Percentiles rank a stretch among this genome's conserved stretches.
phyloP scores from a whole-genome alignment of 2,797 vertebrate genomes.

The Notoglanidium macrostoma region DNA sequence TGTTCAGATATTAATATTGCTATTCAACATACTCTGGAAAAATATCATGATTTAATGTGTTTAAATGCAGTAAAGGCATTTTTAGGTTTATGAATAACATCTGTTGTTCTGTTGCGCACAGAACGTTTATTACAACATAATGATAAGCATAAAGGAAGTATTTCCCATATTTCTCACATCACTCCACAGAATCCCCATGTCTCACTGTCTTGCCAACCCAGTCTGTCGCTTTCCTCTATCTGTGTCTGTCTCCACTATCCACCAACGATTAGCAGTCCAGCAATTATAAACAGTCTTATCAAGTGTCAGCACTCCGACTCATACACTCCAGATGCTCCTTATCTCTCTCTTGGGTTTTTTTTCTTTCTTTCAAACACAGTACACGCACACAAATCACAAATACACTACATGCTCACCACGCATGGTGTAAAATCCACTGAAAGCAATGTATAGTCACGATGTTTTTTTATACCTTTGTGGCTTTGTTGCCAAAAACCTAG shows the following conservation, averaged over 20 bases:
- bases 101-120: slow-evolving; percentile 24
- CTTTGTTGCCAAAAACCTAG: background rate
- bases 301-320: slow-evolving; percentile 78
- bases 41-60: background rate
- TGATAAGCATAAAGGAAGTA: slow-evolving; percentile 30
- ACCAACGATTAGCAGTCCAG: slow-evolving; percentile 76
- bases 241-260: slow-evolving; percentile 70
- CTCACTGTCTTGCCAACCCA: slow-evolving; percentile 61
- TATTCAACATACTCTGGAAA: background rate
- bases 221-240: slow-evolving; percentile 63
- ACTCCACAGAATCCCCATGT: slow-evolving; percentile 60
- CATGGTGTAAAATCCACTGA: background rate
- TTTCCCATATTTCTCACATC: slow-evolving; percentile 41
- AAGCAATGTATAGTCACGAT: background rate
- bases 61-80: background rate
- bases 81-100: slow-evolving; percentile 1
- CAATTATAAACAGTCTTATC: slow-evolving; percentile 86
- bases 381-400: slow-evolving; percentile 15
- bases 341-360: slow-evolving; percentile 12
- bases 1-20: background rate
- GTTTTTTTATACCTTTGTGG: background rate
- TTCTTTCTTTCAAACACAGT: background rate
- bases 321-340: slow-evolving; percentile 75
- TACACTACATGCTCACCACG: background rate
- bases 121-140: background rate